Percentiles rank a stretch among this genome's conserved stretches.
Conservation (phyloP, 2,797 vertebrate species). For the Oreochromis mossambicus region DNA sequence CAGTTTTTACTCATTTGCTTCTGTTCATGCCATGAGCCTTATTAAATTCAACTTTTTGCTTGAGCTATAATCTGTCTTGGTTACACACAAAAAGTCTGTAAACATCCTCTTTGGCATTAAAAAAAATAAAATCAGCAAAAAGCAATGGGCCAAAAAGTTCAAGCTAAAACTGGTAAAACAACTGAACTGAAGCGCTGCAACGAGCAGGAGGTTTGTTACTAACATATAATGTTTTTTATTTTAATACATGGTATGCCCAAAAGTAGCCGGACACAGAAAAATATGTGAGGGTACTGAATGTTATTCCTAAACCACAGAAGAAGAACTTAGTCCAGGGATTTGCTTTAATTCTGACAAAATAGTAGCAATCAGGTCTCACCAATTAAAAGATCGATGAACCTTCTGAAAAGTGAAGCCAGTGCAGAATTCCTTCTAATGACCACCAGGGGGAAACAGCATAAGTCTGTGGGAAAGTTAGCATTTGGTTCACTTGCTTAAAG, state of each 20-base stretch:
- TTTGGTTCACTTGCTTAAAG: neutral
- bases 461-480: neutral
- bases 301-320: neutral
- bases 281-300: too few species aligned
- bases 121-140: neutral
- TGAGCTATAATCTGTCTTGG: neutral
- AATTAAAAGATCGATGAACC: neutral
- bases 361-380: neutral
- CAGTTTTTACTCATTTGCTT: constrained; percentile 1
- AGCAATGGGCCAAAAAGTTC: neutral
- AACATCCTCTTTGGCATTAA: neutral
- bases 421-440: neutral
- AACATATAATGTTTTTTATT: neutral
- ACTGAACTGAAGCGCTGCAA: neutral
- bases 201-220: neutral
- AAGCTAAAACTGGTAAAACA: neutral
- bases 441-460: neutral
- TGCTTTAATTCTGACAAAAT: neutral
- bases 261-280: neutral
- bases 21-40: neutral
- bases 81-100: neutral
- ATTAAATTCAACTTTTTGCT: neutral
- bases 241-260: neutral
- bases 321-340: neutral
- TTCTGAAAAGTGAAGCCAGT: neutral